Evolutionary conservation across 2,113 vertebrate species (phyloP).

Genomic region (Emydura subglobosa): DNA sequence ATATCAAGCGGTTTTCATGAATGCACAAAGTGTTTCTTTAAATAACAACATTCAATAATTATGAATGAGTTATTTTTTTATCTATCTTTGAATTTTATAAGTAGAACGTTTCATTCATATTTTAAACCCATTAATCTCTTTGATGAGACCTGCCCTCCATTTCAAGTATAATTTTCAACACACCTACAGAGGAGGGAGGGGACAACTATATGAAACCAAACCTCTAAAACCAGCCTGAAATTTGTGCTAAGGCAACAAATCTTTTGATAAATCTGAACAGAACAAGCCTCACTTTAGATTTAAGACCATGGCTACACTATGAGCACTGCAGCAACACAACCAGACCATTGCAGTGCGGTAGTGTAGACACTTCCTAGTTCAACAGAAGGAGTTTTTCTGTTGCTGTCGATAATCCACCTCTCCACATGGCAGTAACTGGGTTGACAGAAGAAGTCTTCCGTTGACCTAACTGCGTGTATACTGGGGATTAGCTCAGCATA

Average conservation of each 20-base stretch:
- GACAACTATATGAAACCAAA: neutral
- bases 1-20: neutral
- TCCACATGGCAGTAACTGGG: neutral
- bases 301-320: neutral
- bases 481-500: neutral
- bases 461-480: neutral
- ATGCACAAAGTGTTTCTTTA: neutral
- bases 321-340: neutral
- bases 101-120: neutral
- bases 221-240: neutral
- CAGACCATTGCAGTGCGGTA: neutral
- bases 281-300: neutral
- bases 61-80: neutral
- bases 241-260: neutral
- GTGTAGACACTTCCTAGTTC: neutral
- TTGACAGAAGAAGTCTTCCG: neutral
- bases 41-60: neutral
- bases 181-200: neutral
- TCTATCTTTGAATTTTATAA: neutral
- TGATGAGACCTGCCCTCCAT: neutral
- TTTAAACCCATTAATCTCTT: neutral
- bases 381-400: neutral
- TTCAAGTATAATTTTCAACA: neutral
- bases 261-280: neutral
- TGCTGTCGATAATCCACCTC: neutral